These are phyloP conservation scores for Nipponacmea schrenckii DNA, from an alignment of 2,888 invertebrate genomes.

Conservation along the genomic window DNA sequence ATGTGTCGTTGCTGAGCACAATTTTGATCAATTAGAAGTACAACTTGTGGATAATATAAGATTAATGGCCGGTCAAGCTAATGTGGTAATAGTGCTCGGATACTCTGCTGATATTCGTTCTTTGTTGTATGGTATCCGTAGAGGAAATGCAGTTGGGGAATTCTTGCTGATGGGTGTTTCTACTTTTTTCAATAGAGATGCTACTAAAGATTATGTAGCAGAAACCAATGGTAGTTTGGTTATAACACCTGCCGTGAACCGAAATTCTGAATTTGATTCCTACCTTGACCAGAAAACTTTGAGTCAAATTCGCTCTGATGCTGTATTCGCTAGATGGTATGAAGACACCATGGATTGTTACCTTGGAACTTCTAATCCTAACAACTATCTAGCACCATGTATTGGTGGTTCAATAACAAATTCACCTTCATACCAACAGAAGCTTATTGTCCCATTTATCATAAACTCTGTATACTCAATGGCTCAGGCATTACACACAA, in stretches of 20 bases:
- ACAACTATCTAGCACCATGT: conserved; percentile 39
- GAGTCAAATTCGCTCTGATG: conserved; percentile 39
- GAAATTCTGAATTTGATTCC: conserved; percentile 33
- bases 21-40: not conserved
- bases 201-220: conserved; percentile 36
- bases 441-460: conserved; percentile 38
- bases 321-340: conserved; percentile 51
- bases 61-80: conserved; percentile 38
- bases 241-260: conserved; percentile 33
- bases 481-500: conserved; percentile 59
- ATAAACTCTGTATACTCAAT: conserved; percentile 60
- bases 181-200: conserved; percentile 38
- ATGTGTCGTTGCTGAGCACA: conserved; percentile 44
- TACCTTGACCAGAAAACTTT: conserved; percentile 37
- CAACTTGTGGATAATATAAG: conserved; percentile 38
- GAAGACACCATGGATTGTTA: conserved; percentile 52
- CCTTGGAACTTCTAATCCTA: conserved; percentile 39
- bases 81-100: conserved; percentile 44
- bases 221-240: conserved; percentile 48
- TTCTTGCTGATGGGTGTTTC: conserved; percentile 49
- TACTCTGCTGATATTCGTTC: conserved; percentile 25
- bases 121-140: conserved; percentile 39
- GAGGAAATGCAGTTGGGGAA: conserved; percentile 29
- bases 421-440: conserved; percentile 30
- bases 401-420: conserved; percentile 25